Percentiles rank a stretch among this genome's conserved stretches.
Evolutionary conservation across 2,113 vertebrate genomes (phyloP).

Genomic region (Condylura cristata): DNA sequence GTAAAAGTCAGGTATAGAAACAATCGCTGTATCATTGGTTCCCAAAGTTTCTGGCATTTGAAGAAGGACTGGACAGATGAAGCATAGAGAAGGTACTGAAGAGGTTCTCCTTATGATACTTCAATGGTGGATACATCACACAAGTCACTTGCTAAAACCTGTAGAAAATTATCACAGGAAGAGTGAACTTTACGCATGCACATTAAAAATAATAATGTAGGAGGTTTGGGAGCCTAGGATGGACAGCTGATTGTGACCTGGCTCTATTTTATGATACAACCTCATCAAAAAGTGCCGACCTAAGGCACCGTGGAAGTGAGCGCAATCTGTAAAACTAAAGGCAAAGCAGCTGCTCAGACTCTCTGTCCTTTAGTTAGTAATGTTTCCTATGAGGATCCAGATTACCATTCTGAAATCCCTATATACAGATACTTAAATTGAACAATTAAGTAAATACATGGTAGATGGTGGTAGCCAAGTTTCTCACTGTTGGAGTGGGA

Average conservation of each 20-base stretch:
- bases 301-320: neutral
- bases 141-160: neutral
- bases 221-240: neutral
- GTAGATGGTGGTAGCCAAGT: neutral
- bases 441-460: neutral
- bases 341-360: neutral
- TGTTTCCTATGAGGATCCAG: neutral
- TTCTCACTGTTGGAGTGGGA: neutral
- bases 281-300: neutral
- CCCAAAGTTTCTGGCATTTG: no score
- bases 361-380: neutral
- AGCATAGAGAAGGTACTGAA: neutral
- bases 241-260: neutral
- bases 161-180: neutral
- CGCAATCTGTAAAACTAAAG: neutral
- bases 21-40: neutral
- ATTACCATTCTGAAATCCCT: neutral
- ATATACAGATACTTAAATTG: neutral
- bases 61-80: neutral
- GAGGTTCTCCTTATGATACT: no score
- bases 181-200: neutral
- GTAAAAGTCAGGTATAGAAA: neutral
- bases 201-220: neutral
- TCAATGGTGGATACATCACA: neutral
- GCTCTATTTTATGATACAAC: neutral